phyloP scores from a whole-genome alignment of 2,797 vertebrate genomes.

The Brachyrhaphis roseni region DNA sequence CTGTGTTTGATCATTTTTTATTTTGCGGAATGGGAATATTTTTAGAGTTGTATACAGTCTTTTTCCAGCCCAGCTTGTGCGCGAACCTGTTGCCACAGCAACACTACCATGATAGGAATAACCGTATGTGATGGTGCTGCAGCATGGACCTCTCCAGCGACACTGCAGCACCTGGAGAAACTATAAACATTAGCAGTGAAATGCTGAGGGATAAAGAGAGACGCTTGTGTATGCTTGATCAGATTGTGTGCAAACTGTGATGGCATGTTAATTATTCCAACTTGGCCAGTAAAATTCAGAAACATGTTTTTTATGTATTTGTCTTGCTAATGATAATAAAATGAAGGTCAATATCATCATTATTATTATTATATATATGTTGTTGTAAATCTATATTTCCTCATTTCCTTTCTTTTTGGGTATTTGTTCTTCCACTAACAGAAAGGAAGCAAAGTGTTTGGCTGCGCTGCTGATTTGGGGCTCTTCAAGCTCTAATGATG shows the following conservation, averaged over 20 bases:
- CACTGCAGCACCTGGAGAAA: conserved; percentile 35
- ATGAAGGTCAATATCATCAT: not conserved
- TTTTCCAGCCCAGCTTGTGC: conserved; percentile 21
- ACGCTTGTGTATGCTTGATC: not conserved
- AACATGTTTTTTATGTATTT: not conserved
- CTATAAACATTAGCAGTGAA: conserved; percentile 37
- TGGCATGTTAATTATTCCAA: not conserved
- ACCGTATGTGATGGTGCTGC: conserved; percentile 62
- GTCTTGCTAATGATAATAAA: not conserved
- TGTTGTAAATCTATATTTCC: not conserved
- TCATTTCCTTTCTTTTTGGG: not conserved
- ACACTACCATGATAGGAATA: conserved; percentile 73
- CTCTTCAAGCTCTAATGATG: not conserved
- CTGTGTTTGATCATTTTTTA: conserved; percentile 19
- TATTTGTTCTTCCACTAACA: conserved; percentile 1
- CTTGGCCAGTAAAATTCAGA: not conserved
- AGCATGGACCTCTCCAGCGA: conserved; percentile 46
- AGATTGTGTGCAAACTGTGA: not conserved
- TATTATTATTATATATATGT: not conserved
- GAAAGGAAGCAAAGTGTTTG: not conserved
- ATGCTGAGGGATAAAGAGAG: conserved; percentile 9
- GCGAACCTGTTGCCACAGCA: conserved; percentile 80
- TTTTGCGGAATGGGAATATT: conserved; percentile 52
- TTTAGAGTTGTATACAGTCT: conserved; percentile 43
- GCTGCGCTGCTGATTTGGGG: not conserved